These are phyloP conservation scores for Eurystomus glaucurus DNA, from an alignment of 2,797 vertebrate genomes.

Conservation along the genomic window DNA sequence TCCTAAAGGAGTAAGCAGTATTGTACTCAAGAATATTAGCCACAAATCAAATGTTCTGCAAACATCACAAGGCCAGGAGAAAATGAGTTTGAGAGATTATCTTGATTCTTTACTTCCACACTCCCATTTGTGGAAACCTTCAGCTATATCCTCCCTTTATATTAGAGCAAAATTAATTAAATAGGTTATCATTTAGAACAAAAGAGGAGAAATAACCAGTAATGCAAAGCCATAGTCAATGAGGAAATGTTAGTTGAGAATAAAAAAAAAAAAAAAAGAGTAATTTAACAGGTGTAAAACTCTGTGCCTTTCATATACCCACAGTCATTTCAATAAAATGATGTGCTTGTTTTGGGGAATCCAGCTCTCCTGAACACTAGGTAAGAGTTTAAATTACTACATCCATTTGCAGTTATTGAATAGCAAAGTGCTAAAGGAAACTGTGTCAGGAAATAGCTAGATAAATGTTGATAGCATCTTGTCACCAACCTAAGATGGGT, in stretches of 20 bases:
- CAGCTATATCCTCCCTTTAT: slow-evolving; percentile 41
- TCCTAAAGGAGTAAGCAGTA: background rate
- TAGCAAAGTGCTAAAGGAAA: slow-evolving; percentile 11
- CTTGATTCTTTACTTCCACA: background rate
- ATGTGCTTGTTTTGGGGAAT: background rate
- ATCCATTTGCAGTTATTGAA: slow-evolving; percentile 6
- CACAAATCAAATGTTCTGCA: slow-evolving; percentile 15
- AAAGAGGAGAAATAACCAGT: background rate
- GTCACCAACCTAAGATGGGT: background rate
- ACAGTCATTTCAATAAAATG: background rate
- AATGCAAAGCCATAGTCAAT: slow-evolving; percentile 7
- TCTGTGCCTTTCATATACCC: background rate
- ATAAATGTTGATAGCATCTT: background rate
- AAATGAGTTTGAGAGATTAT: slow-evolving; percentile 46
- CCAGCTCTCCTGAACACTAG: background rate
- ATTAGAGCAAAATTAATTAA: slow-evolving; percentile 67
- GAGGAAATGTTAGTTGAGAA: slow-evolving; percentile 21
- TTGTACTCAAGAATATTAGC: background rate
- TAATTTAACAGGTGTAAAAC: background rate
- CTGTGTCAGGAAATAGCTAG: background rate
- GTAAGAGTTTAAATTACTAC: slow-evolving; percentile 11
- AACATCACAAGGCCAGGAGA: background rate
- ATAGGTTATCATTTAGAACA: slow-evolving; percentile 36
- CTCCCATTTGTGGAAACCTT: slow-evolving; percentile 8
- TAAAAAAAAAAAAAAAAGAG: background rate